Conservation (phyloP, 2,797 vertebrate genomes). For the Pangasius macronema region DNA sequence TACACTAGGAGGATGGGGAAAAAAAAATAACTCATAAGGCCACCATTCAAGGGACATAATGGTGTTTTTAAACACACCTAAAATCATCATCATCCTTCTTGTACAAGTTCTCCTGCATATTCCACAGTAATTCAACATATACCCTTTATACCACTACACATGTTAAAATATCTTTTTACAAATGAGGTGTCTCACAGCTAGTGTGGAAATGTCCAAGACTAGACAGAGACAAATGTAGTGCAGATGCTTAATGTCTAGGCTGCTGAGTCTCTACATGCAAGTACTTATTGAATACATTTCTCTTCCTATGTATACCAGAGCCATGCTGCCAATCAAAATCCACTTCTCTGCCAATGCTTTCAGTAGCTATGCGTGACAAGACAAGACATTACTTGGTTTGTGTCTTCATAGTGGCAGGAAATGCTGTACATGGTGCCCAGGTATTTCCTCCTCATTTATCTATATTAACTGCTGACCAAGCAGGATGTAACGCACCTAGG, state of each 20-base stretch:
- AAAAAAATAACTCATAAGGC: background rate
- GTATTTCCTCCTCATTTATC: background rate
- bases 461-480: constrained; percentile 31
- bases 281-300: constrained; percentile 14
- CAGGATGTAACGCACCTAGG: background rate
- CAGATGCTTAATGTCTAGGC: constrained; percentile 34
- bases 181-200: background rate
- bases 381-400: background rate
- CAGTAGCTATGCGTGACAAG: constrained; percentile 10
- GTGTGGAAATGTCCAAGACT: constrained; percentile 33
- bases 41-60: background rate
- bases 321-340: constrained; percentile 18
- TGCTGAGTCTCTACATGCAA: constrained; percentile 26
- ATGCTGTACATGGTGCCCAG: constrained; percentile 2
- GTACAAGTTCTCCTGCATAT: background rate
- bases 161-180: constrained; percentile 15
- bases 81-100: background rate
- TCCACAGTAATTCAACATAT: background rate
- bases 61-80: background rate
- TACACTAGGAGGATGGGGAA: background rate
- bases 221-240: constrained; percentile 39
- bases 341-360: constrained; percentile 10
- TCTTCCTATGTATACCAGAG: background rate
- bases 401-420: background rate
- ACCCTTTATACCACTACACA: background rate